Percentiles rank a stretch among this genome's conserved stretches.
Evolutionary conservation across 2,888 invertebrate genomes (phyloP).

Genomic region (Polyommatus icarus): DNA sequence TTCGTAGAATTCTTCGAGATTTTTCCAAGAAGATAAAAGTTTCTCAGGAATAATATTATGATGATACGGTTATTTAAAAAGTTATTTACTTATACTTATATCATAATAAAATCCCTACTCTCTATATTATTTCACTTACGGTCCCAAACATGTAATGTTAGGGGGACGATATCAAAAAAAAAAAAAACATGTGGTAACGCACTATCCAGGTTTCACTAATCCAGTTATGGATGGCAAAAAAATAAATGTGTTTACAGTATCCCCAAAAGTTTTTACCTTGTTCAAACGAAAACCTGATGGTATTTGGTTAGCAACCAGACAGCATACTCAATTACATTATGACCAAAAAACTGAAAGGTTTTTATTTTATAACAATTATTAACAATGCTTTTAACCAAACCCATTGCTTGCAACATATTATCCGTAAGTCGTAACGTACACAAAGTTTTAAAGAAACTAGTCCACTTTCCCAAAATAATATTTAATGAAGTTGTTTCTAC

Average conservation of each 20-base stretch:
- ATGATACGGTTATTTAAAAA: background rate
- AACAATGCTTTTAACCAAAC: background rate
- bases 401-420: background rate
- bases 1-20: background rate
- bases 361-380: background rate
- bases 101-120: background rate
- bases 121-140: background rate
- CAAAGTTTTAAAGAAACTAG: background rate
- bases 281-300: background rate
- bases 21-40: constrained; percentile 3
- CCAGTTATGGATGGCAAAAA: background rate
- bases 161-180: too few species aligned
- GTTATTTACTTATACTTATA: too few species aligned
- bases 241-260: background rate
- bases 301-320: background rate
- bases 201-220: background rate
- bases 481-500: constrained; percentile 6
- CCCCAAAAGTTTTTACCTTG: background rate
- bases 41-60: background rate
- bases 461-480: background rate
- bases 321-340: background rate
- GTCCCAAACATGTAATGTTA: background rate
- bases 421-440: background rate
- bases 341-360: background rate
- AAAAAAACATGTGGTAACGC: background rate